phyloP scores from a whole-genome alignment of 2,113 vertebrate species.

The Mobula hypostoma region DNA sequence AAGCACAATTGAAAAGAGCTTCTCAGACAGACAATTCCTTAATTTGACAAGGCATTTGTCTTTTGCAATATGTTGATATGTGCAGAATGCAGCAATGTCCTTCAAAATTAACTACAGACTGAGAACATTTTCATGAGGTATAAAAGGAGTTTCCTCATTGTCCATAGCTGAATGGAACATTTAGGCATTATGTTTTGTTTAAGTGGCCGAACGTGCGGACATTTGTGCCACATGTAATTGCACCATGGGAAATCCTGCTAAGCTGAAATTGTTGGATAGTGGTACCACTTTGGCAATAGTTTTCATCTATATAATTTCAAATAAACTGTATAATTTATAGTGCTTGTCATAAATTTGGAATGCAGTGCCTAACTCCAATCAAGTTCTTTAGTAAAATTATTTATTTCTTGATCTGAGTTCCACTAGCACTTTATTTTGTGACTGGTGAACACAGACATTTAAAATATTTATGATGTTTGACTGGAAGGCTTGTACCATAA shows the following conservation, averaged over 20 bases:
- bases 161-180: not conserved
- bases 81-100: not conserved
- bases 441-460: not conserved
- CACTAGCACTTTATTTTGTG: constrained; percentile 6
- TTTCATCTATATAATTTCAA: not conserved
- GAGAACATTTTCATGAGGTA: not conserved
- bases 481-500: not conserved
- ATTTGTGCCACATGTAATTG: not conserved
- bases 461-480: not conserved
- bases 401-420: not conserved
- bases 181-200: not conserved
- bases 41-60: not conserved
- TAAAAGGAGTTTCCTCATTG: not conserved
- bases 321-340: constrained; percentile 7
- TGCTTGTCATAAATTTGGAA: constrained; percentile 1
- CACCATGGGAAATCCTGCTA: not conserved
- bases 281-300: not conserved
- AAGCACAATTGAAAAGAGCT: not conserved
- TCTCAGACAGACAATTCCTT: constrained; percentile 6
- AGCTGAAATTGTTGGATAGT: not conserved
- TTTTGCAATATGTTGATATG: not conserved
- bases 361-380: not conserved
- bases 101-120: not conserved
- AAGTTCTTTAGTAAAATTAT: not conserved
- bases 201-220: not conserved